Conservation (phyloP, 2,113 vertebrate genomes). For the Crocuta crocuta region DNA sequence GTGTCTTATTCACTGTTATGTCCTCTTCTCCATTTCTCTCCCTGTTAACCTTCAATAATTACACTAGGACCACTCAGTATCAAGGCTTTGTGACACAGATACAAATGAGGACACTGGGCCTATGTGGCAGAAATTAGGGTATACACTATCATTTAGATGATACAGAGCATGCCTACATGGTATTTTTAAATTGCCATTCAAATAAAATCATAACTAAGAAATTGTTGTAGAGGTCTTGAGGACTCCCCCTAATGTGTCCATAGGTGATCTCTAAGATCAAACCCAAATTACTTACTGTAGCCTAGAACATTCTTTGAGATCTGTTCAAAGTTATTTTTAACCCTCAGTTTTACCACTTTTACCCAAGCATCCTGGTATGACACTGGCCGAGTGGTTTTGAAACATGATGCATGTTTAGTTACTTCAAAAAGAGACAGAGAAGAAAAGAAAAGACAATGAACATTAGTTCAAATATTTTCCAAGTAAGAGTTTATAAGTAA, state of each 20-base stretch:
- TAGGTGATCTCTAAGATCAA: background rate
- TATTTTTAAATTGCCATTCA: background rate
- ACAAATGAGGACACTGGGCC: background rate
- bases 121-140: background rate
- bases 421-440: too few relatives aligned
- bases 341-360: background rate
- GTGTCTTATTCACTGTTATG: background rate
- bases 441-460: background rate
- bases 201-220: background rate
- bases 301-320: background rate
- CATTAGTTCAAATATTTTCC: background rate
- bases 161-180: background rate
- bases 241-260: background rate
- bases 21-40: background rate
- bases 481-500: background rate
- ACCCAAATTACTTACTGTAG: background rate
- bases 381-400: background rate
- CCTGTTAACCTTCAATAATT: background rate
- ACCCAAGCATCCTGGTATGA: background rate
- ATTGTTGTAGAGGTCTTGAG: background rate
- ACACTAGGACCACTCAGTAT: too few relatives aligned
- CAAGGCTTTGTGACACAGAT: background rate
- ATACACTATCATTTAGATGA: background rate
- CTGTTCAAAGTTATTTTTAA: background rate
- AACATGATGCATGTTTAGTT: background rate